phyloP scores from a whole-genome alignment of 1,140 invertebrate genomes.

The Gonioctena quinquepunctata region DNA sequence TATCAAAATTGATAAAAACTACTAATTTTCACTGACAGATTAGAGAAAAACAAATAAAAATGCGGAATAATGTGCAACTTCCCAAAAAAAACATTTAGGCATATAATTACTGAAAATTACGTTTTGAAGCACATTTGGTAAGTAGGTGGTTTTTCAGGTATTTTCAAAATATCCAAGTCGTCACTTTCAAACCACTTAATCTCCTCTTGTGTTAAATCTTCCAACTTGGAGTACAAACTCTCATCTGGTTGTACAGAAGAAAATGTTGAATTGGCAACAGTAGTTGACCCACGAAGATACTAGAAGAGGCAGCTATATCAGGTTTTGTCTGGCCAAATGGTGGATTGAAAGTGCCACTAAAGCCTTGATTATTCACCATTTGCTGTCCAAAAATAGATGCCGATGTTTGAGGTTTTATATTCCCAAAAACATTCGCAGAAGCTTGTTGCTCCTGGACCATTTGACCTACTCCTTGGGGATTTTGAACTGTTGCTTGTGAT shows the following conservation, averaged over 20 bases:
- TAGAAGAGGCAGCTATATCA: neutral
- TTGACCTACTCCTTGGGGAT: neutral
- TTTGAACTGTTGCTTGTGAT: too few relatives aligned
- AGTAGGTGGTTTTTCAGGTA: conserved; percentile 53
- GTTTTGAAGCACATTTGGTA: conserved; percentile 45
- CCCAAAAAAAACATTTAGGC: too few relatives aligned
- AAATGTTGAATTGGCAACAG: neutral
- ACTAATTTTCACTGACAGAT: too few relatives aligned
- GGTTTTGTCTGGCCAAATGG: conserved; percentile 7
- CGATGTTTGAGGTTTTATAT: neutral
- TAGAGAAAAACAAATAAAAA: too few relatives aligned
- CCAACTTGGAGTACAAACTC: conserved; percentile 49
- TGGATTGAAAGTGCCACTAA: neutral
- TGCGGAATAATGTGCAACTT: too few relatives aligned
- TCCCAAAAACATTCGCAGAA: neutral
- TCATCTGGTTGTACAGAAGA: conserved; percentile 27
- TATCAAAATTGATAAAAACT: too few relatives aligned
- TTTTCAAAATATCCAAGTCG: conserved; percentile 45
- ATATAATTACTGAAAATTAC: too few relatives aligned
- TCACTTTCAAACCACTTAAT: conserved; percentile 48
- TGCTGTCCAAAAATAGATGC: neutral
- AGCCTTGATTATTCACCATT: too few relatives aligned
- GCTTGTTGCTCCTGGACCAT: neutral
- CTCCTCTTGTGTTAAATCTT: conserved; percentile 49
- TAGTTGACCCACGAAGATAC: conserved; percentile 20